Evolutionary conservation across 2,888 invertebrate genomes (phyloP).

Genomic region (Axea sp.): DNA sequence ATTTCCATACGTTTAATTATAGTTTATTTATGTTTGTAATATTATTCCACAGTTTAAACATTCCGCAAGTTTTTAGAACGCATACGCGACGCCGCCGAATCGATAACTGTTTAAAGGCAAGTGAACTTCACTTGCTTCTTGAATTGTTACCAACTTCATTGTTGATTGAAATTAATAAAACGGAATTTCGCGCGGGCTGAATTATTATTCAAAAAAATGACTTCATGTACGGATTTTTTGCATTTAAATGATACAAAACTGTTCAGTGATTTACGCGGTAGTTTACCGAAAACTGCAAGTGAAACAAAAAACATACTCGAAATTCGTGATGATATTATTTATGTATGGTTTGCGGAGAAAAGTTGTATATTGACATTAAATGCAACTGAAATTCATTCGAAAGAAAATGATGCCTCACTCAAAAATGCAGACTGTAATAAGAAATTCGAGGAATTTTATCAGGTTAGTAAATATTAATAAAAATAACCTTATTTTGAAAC

Average conservation of each 20-base stretch:
- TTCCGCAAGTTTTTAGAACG: too few relatives aligned
- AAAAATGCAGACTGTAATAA: not conserved
- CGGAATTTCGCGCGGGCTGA: conserved; percentile 39
- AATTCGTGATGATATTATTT: conserved; percentile 84
- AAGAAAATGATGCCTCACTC: conserved; percentile 77
- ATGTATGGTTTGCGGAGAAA: conserved; percentile 84
- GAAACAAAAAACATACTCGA: conserved; percentile 84
- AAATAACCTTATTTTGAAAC: too few relatives aligned
- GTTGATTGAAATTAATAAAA: conserved; percentile 65
- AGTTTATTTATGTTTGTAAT: too few relatives aligned
- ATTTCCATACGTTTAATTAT: too few relatives aligned
- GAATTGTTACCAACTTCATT: conserved; percentile 68
- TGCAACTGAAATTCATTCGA: conserved; percentile 81
- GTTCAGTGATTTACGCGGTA: conserved; percentile 82
- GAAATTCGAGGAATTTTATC: conserved; percentile 14
- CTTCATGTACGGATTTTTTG: conserved; percentile 82
- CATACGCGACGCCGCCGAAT: too few relatives aligned
- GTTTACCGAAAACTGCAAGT: conserved; percentile 81
- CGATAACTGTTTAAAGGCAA: too few relatives aligned
- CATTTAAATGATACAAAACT: conserved; percentile 83
- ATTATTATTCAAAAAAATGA: conserved; percentile 81
- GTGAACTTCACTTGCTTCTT: too few relatives aligned
- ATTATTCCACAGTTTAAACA: too few relatives aligned
- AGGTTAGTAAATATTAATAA: too few relatives aligned
- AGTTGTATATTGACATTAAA: conserved; percentile 84